These are phyloP conservation scores for Kuschelorhynchus macadamiae DNA, from an alignment of 2,888 invertebrate genomes.

Conservation along the genomic window DNA sequence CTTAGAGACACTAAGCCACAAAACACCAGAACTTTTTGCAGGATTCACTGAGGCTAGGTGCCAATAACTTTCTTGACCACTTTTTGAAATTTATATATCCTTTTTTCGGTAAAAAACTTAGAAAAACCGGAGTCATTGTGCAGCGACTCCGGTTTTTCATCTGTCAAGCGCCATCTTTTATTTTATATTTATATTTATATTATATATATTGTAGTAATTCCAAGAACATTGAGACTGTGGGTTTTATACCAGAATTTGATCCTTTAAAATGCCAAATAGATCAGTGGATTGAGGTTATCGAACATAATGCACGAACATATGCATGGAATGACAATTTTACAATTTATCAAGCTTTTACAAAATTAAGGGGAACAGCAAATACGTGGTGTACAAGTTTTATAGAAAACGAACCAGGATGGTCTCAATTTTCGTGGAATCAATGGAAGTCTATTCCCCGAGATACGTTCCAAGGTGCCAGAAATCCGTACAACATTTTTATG, in stretches of 20 bases:
- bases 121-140: no score
- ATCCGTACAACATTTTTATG: constrained; percentile 5
- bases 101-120: no score
- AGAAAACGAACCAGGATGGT: constrained; percentile 8
- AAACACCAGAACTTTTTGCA: no score
- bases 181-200: no score
- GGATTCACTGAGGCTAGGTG: no score
- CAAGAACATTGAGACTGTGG: constrained; percentile 8
- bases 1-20: no score
- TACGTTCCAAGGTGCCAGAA: background rate
- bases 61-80: no score
- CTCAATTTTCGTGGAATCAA: constrained; percentile 6
- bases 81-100: no score
- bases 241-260: constrained; percentile 21
- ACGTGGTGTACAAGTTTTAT: constrained; percentile 6
- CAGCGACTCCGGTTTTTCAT: no score
- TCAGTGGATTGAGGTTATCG: constrained; percentile 25
- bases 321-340: constrained; percentile 7
- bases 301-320: constrained; percentile 7
- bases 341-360: constrained; percentile 1
- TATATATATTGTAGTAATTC: background rate
- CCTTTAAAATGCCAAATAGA: constrained; percentile 3
- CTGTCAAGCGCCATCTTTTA: no score
- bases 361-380: constrained; percentile 11
- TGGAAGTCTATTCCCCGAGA: background rate